Conservation (phyloP, 2,113 vertebrate species). For the Hassar affinis region DNA sequence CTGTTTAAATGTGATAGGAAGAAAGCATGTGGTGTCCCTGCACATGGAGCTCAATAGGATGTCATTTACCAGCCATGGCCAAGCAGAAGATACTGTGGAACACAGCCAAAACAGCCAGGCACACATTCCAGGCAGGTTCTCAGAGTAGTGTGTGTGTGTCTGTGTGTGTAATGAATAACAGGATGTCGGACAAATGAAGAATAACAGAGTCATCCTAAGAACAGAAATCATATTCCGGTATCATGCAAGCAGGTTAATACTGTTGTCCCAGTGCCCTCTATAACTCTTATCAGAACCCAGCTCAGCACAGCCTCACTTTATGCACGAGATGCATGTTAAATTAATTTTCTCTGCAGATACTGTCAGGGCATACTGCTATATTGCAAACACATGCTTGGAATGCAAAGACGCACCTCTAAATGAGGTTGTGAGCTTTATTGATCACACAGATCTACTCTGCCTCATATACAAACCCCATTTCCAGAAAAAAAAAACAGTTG, state of each 20-base stretch:
- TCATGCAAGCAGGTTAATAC: conserved; percentile 32
- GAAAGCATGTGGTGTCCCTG: conserved; percentile 21
- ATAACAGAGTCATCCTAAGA: conserved; percentile 29
- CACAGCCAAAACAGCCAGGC: conserved; percentile 10
- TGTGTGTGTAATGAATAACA: not conserved
- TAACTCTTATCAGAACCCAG: conserved; percentile 22
- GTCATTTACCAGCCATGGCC: conserved; percentile 42
- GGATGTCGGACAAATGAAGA: conserved; percentile 25
- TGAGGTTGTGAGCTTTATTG: conserved; percentile 22
- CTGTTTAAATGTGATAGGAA: conserved; percentile 21
- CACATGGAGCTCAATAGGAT: conserved; percentile 32
- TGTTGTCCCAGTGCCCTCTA: conserved; percentile 24
- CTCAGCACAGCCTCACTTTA: not conserved
- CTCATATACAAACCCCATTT: not conserved
- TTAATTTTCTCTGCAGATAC: conserved; percentile 30
- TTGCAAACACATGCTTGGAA: conserved; percentile 26
- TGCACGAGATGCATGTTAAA: conserved; percentile 11
- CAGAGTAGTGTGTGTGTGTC: not conserved
- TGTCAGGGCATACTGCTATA: conserved; percentile 10
- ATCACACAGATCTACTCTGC: conserved; percentile 9
- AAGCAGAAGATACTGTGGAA: conserved; percentile 15
- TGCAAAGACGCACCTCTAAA: conserved; percentile 14
- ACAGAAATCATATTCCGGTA: conserved; percentile 43
- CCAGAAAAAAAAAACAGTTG: no score
- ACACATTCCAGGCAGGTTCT: not conserved